phyloP scores from a whole-genome alignment of 2,888 invertebrate genomes.

The Morpho helenor region DNA sequence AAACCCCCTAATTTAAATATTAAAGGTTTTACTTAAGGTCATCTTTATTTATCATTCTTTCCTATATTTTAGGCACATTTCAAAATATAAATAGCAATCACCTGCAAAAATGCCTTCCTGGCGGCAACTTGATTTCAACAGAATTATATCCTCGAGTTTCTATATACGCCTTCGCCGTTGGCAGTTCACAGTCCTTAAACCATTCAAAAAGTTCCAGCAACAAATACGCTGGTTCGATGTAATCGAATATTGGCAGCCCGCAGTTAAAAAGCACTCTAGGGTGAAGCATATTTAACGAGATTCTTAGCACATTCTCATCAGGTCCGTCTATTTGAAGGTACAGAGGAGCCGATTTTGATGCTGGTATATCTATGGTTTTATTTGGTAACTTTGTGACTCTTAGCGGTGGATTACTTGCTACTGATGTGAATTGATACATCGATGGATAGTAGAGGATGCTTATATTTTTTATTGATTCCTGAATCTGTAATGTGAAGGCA shows the following conservation, averaged over 20 bases:
- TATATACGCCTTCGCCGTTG: constrained; percentile 45
- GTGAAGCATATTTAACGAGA: constrained; percentile 50
- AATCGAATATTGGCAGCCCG: constrained; percentile 43
- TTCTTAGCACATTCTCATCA: constrained; percentile 42
- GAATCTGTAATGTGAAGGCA: constrained; percentile 39
- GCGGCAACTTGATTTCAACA: constrained; percentile 45
- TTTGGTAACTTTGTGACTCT: constrained; percentile 40
- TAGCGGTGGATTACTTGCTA: constrained; percentile 43
- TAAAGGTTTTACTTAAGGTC: too few species aligned
- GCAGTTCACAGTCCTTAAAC: constrained; percentile 50
- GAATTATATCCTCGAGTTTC: constrained; percentile 49
- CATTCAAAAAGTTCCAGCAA: constrained; percentile 60
- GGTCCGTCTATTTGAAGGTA: constrained; percentile 65
- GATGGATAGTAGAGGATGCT: constrained; percentile 52
- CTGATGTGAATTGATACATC: constrained; percentile 49
- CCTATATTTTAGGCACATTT: too few species aligned
- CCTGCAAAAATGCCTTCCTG: constrained; percentile 68
- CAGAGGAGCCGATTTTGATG: constrained; percentile 52
- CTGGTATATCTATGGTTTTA: constrained; percentile 43
- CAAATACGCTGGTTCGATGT: constrained; percentile 54
- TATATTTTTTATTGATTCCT: constrained; percentile 31
- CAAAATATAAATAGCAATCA: constrained; percentile 20
- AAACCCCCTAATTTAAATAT: too few species aligned
- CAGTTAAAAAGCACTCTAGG: constrained; percentile 54
- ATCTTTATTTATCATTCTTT: too few species aligned